These are phyloP conservation scores for Hetaerina americana DNA, from an alignment of 1,140 invertebrate genomes.

Conservation along the genomic window DNA sequence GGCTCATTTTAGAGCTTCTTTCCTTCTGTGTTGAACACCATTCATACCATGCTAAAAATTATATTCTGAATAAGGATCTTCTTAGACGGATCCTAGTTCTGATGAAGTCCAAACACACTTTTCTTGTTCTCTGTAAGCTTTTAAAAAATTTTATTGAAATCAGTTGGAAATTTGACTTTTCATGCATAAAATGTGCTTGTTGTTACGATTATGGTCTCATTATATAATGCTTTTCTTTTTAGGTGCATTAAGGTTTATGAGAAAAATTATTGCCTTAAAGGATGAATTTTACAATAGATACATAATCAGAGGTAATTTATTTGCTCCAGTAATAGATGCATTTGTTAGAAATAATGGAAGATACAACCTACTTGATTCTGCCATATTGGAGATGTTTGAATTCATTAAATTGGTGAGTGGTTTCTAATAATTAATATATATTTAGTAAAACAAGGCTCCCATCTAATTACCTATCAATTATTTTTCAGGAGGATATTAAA, in stretches of 20 bases:
- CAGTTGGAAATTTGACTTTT: too few relatives aligned
- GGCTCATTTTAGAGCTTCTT: slow-evolving; percentile 86
- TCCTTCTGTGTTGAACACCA: slow-evolving; percentile 99
- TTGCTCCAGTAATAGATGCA: slow-evolving; percentile 91
- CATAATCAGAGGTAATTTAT: slow-evolving; percentile 90
- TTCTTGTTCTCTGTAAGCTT: slow-evolving; percentile 76
- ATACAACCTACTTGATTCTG: slow-evolving; percentile 97
- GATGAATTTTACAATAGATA: slow-evolving; percentile 97
- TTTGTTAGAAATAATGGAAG: slow-evolving; percentile 92
- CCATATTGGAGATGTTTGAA: slow-evolving; percentile 98
- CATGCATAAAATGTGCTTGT: too few relatives aligned
- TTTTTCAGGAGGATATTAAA: slow-evolving; percentile 79
- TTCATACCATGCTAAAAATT: slow-evolving; percentile 97
- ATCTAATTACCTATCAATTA: slow-evolving; percentile 8
- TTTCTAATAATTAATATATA: slow-evolving; percentile 7
- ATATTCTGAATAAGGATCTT: slow-evolving; percentile 93
- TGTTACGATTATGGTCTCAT: too few relatives aligned
- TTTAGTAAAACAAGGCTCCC: neutral
- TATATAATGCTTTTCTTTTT: too few relatives aligned
- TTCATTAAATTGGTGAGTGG: slow-evolving; percentile 75
- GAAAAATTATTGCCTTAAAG: slow-evolving; percentile 93
- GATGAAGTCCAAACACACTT: slow-evolving; percentile 96
- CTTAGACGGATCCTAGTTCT: slow-evolving; percentile 86
- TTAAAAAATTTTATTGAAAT: neutral
- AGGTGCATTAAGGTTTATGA: slow-evolving; percentile 87